Percentiles rank a stretch among this genome's conserved stretches.
Evolutionary conservation across 2,797 vertebrate species (phyloP).

Genomic region (Premnoplex brunnescens): DNA sequence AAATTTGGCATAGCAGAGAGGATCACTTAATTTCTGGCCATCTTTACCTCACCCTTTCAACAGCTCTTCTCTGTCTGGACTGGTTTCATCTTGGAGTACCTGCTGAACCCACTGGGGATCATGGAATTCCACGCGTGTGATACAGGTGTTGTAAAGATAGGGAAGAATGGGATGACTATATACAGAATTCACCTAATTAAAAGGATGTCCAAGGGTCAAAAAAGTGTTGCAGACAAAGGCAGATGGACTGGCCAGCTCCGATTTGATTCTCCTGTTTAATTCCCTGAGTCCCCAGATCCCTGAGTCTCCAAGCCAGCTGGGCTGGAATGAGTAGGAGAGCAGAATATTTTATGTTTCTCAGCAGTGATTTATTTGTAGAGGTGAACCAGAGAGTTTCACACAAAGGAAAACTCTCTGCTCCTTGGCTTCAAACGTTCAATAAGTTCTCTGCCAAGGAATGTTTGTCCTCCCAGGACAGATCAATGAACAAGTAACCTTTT

Average conservation of each 20-base stretch:
- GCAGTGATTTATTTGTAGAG: constrained; percentile 52
- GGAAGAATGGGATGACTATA: not conserved
- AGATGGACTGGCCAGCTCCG: constrained; percentile 9
- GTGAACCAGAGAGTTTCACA: constrained; percentile 27
- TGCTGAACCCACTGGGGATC: not conserved
- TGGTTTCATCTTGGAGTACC: not conserved
- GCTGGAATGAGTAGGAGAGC: not conserved
- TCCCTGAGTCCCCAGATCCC: not conserved
- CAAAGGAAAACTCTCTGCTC: not conserved
- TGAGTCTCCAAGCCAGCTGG: constrained; percentile 36
- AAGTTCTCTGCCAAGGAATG: constrained; percentile 24
- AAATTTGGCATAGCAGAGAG: not conserved
- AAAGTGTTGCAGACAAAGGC: constrained; percentile 1
- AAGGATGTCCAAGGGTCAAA: not conserved
- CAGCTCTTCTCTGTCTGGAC: not conserved
- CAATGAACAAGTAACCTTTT: constrained; percentile 36
- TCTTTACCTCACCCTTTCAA: not conserved
- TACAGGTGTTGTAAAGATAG: not conserved
- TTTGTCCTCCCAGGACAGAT: constrained; percentile 32
- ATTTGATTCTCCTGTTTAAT: constrained; percentile 33
- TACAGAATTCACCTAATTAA: not conserved
- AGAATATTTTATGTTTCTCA: constrained; percentile 37
- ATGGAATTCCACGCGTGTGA: not conserved
- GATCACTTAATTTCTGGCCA: not conserved
- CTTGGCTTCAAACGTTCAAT: not conserved